Evolutionary conservation across 2,113 vertebrate species (phyloP), one percentile per base, ranked within the genome.

Genomic region (Mastomys coucha): DNA sequence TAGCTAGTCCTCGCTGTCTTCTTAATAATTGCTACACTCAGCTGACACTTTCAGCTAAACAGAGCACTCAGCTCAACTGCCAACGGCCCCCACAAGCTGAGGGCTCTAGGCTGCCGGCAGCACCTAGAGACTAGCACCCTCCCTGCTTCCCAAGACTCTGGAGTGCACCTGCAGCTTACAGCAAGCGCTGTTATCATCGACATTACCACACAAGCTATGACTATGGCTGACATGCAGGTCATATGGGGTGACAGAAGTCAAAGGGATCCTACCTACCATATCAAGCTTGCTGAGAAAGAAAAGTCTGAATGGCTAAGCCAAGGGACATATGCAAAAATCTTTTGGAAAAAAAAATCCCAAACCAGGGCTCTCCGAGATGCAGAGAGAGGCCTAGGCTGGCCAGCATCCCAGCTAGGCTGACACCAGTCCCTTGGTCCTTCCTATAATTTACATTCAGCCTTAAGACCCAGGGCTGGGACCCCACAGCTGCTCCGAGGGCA

Each of bases 11-110:
- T 20, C 1, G 14, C 42, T 60, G 33, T 8, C 0, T 19, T 33
- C 20, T 26, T 22, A 5, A 4, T 17, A 6, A 28, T 22, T 0
- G 0, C 8, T 16, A 49, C 12, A 1, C 17, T 58, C 16, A 33
- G 89, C 28, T 3, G 13, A 11, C 19, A 22, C 77, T 69, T 39
- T 58, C 4, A 42, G 49, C 73, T 4, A 31, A 14, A n/a, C 2
- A 17, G 4, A 33, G 88, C 39, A 65, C 7, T 0, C 5, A 26
- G 13, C 72, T 53, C 36, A 22, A 72, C 51, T 28, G 36, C 22
- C 86, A 72, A 39, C 51, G 4, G 4, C 36, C 56, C 19, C 42
- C 42, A 51, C 65, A 39, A 51, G 20, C 42, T 65, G 28, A 45
- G 49, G 51, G 91, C 20, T n/a, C 80, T 28, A n/a, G 39, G 53